These are phyloP conservation scores for Camponotus fellah DNA, from an alignment of 2,888 invertebrate species.

Conservation along the genomic window DNA sequence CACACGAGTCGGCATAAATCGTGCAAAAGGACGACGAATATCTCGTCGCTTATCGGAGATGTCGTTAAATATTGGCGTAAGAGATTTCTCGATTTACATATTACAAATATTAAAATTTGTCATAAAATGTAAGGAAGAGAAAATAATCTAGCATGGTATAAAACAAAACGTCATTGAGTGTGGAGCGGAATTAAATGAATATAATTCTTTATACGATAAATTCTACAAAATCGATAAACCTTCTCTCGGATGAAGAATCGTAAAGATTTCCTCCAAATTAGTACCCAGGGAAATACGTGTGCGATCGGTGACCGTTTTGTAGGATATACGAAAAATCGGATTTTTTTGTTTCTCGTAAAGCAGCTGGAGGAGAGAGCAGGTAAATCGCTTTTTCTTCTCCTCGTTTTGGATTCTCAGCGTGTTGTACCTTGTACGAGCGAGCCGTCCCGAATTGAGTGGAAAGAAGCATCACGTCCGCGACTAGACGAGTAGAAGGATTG, in stretches of 20 bases:
- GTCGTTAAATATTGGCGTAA: background rate
- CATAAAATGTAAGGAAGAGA: background rate
- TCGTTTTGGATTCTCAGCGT: constrained; percentile 63
- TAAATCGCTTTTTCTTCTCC: constrained; percentile 42
- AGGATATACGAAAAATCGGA: constrained; percentile 61
- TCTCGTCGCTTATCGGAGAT: background rate
- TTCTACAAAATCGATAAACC: background rate
- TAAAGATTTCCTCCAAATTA: constrained; percentile 36
- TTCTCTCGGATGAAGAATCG: background rate
- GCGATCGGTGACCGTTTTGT: background rate
- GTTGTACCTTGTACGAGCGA: constrained; percentile 54
- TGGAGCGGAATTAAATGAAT: background rate
- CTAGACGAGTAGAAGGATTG: constrained; percentile 66
- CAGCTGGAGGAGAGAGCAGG: constrained; percentile 3
- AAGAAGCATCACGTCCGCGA: constrained; percentile 62
- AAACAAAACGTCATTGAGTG: background rate
- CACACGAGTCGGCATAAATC: constrained; percentile 50
- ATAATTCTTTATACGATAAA: background rate
- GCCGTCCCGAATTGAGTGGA: constrained; percentile 33
- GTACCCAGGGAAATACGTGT: constrained; percentile 38
- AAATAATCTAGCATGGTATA: background rate
- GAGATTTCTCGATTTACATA: background rate
- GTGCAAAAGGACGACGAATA: constrained; percentile 34
- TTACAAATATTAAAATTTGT: constrained; percentile 5
- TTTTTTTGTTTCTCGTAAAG: constrained; percentile 64